Base-by-base conservation (phyloP, 2,888 invertebrate species). In the Conomelus anceps region DNA sequence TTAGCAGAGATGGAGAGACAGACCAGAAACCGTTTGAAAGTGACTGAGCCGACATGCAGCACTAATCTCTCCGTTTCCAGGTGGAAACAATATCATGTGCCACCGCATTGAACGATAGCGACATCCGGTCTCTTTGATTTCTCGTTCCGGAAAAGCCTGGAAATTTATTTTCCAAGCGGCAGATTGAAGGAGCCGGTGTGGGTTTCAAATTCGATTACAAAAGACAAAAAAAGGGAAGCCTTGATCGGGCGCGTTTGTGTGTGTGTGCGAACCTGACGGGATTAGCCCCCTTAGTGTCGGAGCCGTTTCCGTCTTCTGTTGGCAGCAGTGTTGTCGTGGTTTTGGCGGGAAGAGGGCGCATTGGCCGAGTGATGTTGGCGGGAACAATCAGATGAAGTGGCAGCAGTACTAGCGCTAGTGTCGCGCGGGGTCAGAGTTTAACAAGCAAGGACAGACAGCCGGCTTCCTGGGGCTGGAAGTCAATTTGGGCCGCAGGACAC, bases 341-440 rank as follows among this genome's bases (percentile, higher is more conserved):
- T 63, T 63, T 63, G 63, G 63, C 63, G 63, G n/a, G 63, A 63
- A 63, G 63, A n/a, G 63, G n/a, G 63, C 63, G 63, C 63, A 63
- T 63, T n/a, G 63, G 63, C 63, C 63, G 63, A 63, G n/a, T 63
- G 63, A n/a, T n/a, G n/a, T n/a, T n/a, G n/a, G n/a, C n/a, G 26
- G n/a, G 63, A n/a, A 63, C 86, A 86, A 86, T 86, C 86, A 86
- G 86, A 86, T 86, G 86, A 86, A 86, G 86, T 86, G 86, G 26
- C 26, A 23, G 6, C 29, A 22, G 23, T 11, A 23, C 22, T 6
- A 17, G 22, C 85, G n/a, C 22, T 26, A 26, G 26, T 7, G 26
- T 26, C 63, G 63, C 63, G n/a, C 20, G 63, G 29, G 86, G 23
- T 23, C 86, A 86, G 23, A 86, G 86, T 86, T 85, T 86, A 86